Base-by-base conservation (phyloP, 2,797 vertebrate species). In the Oryzias dopingdopingensis region DNA sequence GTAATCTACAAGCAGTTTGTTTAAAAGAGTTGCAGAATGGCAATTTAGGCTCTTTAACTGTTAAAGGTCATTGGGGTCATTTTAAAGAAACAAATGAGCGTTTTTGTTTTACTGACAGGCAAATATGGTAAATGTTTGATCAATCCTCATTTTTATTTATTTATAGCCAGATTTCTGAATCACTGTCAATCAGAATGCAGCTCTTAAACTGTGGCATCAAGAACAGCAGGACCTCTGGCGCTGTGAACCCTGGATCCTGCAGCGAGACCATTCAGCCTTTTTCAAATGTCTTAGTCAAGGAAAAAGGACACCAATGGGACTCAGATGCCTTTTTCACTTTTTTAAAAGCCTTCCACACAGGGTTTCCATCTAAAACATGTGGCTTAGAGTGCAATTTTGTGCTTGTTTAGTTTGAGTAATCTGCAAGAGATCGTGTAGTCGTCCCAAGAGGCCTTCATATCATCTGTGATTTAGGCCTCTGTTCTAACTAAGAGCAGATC, bases 361-460 rank as follows among this genome's bases (percentile, higher is more conserved):
- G 41, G 41, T 70, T 55, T 64, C 63, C 50, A 70, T 79, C 57
- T 48, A 49, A 74, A 80, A 77, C 81, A 84, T 77, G 75, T 79
- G 78, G 76, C 66, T 70, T 14, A 24, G 20, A 59, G 71, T 49
- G 58, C 50, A 79, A 76, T 81, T 83, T 76, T 77, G 80, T 72
- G 81, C 74, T 64, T 53, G 74, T 81, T 80, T 77, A 74, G 70
- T 69, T 76, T 65, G 65, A 74, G 56, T 72, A 73, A 80, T 84
- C 67, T 66, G 49, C 55, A 49, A 44, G 55, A 60, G 72, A 75
- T 75, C 69, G 71, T 62, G 66, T 60, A 23, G 64, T 56, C 73
- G 61, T 80, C 67, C 65, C 67, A 62, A 32, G 42, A 67, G 65
- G 76, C 73, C 77, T 85, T 77, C 23, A 20, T 61, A 82, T 77